A percentile compares a stretch with the other conserved stretches of the same genome.
Conservation (phyloP, 2,888 invertebrate species). For the Nemotelus pantherinus region DNA sequence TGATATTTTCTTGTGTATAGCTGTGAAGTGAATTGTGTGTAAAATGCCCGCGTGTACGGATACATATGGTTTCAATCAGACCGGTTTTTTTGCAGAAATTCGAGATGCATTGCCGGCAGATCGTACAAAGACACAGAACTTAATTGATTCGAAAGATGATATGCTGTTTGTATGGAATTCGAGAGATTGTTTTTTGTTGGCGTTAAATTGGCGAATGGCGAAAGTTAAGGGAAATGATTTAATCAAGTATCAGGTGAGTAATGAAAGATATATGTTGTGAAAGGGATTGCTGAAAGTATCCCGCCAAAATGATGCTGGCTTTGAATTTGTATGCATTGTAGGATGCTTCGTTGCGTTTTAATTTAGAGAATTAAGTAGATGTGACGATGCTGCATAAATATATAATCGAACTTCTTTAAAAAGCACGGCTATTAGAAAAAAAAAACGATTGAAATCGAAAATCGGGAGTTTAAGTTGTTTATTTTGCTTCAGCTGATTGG, state of each 20-base stretch:
- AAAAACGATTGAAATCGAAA: too few relatives aligned
- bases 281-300: background rate
- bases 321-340: too few relatives aligned
- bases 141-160: constrained; percentile 71
- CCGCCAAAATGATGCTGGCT: background rate
- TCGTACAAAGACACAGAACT: constrained; percentile 67
- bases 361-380: too few relatives aligned
- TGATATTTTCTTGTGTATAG: background rate
- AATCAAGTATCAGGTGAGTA: constrained; percentile 66
- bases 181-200: constrained; percentile 68
- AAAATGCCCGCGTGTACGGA: constrained; percentile 65
- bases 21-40: background rate
- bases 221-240: constrained; percentile 62
- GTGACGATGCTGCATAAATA: too few relatives aligned
- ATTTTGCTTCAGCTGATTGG: too few relatives aligned
- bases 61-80: constrained; percentile 68
- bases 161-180: constrained; percentile 73
- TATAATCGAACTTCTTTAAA: too few relatives aligned
- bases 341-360: too few relatives aligned
- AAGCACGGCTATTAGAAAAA: too few relatives aligned
- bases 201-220: constrained; percentile 68
- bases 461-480: too few relatives aligned
- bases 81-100: constrained; percentile 68
- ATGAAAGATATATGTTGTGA: background rate
- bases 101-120: constrained; percentile 67